Conservation (phyloP, 1,140 invertebrate genomes). For the Apis dorsata region DNA sequence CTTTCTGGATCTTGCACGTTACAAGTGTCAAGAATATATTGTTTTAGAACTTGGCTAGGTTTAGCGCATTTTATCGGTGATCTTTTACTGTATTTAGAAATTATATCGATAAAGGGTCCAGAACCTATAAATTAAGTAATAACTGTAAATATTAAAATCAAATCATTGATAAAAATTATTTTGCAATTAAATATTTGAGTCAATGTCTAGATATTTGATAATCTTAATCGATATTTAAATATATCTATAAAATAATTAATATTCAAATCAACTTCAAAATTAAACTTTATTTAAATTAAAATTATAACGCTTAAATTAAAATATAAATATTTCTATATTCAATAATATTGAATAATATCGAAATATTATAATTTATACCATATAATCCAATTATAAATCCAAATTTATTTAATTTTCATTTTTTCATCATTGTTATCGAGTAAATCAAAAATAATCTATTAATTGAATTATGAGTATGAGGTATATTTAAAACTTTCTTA, state of each 20-base stretch:
- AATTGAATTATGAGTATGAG: not conserved
- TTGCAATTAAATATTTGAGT: not conserved
- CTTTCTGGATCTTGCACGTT: constrained; percentile 78
- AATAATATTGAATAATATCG: too few species aligned
- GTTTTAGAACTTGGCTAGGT: constrained; percentile 79
- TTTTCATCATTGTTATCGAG: too few species aligned
- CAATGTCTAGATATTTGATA: not conserved
- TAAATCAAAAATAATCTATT: too few species aligned
- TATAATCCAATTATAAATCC: too few species aligned
- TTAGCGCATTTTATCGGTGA: constrained; percentile 79
- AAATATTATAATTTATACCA: too few species aligned
- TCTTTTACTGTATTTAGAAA: constrained; percentile 74
- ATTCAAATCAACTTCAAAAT: too few species aligned
- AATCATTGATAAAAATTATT: not conserved
- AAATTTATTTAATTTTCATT: too few species aligned
- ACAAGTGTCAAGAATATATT: constrained; percentile 74
- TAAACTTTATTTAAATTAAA: too few species aligned
- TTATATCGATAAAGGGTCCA: constrained; percentile 78
- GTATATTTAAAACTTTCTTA: constrained; percentile 12
- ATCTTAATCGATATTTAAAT: too few species aligned
- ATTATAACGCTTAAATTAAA: too few species aligned
- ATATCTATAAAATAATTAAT: too few species aligned
- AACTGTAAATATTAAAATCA: not conserved
- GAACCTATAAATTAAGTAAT: constrained; percentile 73
- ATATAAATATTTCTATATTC: too few species aligned